These are phyloP conservation scores for Ormyrus rosae DNA, from an alignment of 2,888 invertebrate genomes.

Conservation along the genomic window DNA sequence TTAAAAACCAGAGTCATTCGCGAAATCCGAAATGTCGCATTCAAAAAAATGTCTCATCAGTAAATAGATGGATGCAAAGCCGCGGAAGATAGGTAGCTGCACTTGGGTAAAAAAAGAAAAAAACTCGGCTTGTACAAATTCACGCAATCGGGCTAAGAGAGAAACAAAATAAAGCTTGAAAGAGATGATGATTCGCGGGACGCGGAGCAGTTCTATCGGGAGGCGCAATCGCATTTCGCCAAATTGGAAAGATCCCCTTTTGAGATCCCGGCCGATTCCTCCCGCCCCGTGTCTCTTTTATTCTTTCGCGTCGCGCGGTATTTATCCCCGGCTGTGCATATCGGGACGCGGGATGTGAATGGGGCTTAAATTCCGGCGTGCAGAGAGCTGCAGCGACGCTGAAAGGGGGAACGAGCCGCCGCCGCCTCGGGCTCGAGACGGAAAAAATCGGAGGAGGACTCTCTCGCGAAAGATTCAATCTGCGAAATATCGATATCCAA, in stretches of 20 bases:
- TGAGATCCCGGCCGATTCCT: slow-evolving; percentile 33
- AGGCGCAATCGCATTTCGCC: slow-evolving; percentile 45
- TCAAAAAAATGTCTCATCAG: too few species aligned
- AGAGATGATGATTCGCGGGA: slow-evolving; percentile 18
- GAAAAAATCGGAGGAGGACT: background rate
- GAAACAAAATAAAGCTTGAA: slow-evolving; percentile 17
- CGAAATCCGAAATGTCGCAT: too few species aligned
- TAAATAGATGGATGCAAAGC: too few species aligned
- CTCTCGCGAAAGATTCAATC: background rate
- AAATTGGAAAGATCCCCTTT: slow-evolving; percentile 52
- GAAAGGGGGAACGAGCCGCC: too few species aligned
- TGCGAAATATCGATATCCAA: background rate
- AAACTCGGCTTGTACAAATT: too few species aligned
- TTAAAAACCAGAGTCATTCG: too few species aligned
- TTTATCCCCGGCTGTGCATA: background rate
- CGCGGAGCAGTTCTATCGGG: slow-evolving; percentile 6
- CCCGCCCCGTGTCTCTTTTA: background rate
- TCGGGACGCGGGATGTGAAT: background rate
- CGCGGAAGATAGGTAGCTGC: too few species aligned
- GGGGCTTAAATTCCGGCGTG: slow-evolving; percentile 13
- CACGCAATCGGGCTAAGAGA: background rate
- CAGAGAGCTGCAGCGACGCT: too few species aligned
- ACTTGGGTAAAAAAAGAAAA: too few species aligned
- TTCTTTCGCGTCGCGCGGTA: background rate
- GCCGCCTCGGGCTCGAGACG: background rate